These are phyloP conservation scores for Drosophila putrida DNA, from an alignment of 2,888 invertebrate species.

Conservation along the genomic window DNA sequence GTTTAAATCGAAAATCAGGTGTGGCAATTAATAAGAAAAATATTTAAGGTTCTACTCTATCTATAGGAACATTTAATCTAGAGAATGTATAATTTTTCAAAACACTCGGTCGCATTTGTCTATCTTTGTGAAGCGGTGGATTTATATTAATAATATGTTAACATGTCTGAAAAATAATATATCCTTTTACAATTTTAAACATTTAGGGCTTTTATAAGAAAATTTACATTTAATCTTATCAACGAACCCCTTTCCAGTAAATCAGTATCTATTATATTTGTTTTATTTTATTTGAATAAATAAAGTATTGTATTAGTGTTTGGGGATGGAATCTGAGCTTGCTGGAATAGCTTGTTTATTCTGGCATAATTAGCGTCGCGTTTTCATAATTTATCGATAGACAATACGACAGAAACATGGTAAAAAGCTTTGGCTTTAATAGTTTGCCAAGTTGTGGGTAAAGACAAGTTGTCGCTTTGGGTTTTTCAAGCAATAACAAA, in stretches of 20 bases:
- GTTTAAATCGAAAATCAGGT: no score
- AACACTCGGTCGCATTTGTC: no score
- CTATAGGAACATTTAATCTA: no score
- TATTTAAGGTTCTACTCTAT: no score
- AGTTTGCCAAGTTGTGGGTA: slow-evolving; percentile 29
- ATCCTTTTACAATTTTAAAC: no score
- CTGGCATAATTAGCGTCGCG: slow-evolving; percentile 46
- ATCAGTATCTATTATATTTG: no score
- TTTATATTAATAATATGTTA: no score
- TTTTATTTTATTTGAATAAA: background rate
- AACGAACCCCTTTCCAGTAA: slow-evolving; percentile 1
- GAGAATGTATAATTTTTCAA: no score
- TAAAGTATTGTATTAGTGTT: slow-evolving; percentile 10
- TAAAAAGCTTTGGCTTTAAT: slow-evolving; percentile 55
- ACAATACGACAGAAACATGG: slow-evolving; percentile 1
- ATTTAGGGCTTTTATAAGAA: background rate
- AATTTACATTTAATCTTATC: background rate
- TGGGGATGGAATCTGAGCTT: slow-evolving; percentile 21
- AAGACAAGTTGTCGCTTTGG: slow-evolving; percentile 37
- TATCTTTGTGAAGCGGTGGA: no score
- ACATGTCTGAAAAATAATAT: no score
- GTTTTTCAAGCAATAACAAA: slow-evolving; percentile 25
- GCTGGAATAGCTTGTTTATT: slow-evolving; percentile 26
- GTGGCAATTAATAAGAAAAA: no score
- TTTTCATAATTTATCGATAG: slow-evolving; percentile 60